A percentile compares a stretch with the other conserved stretches of the same genome.
Evolutionary conservation across 2,797 vertebrate species (phyloP).

Genomic region (Rhadinocentrus ornatus): DNA sequence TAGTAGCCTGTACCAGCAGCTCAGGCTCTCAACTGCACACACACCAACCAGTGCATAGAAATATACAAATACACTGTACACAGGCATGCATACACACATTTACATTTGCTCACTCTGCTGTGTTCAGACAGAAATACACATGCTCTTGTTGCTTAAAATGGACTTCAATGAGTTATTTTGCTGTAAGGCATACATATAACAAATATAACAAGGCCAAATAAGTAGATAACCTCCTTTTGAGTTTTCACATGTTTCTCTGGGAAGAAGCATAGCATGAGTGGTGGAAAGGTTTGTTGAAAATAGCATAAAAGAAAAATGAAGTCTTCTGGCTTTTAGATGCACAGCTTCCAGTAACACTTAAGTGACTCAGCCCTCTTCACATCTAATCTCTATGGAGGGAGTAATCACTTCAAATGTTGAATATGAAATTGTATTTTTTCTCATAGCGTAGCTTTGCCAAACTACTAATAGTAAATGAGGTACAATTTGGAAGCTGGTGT

Average conservation of each 20-base stretch:
- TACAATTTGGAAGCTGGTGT: slow-evolving; percentile 8
- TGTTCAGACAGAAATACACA: slow-evolving; percentile 23
- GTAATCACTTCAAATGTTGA: slow-evolving; percentile 49
- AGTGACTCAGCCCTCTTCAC: slow-evolving; percentile 55
- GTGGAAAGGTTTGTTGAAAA: slow-evolving; percentile 23
- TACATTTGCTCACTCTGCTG: slow-evolving; percentile 7
- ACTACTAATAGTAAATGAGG: slow-evolving; percentile 22
- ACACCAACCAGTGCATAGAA: background rate
- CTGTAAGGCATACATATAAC: slow-evolving; percentile 38
- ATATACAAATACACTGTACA: slow-evolving; percentile 9
- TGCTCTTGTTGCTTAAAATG: slow-evolving; percentile 30
- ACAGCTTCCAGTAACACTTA: slow-evolving; percentile 48
- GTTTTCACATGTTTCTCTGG: slow-evolving; percentile 23
- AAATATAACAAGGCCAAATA: slow-evolving; percentile 44
- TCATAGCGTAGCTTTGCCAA: slow-evolving; percentile 21
- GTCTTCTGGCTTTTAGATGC: slow-evolving; percentile 10
- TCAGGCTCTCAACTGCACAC: slow-evolving; percentile 30
- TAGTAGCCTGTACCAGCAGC: slow-evolving; percentile 47
- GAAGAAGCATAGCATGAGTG: background rate
- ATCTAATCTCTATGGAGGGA: slow-evolving; percentile 40
- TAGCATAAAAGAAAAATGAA: slow-evolving; percentile 2
- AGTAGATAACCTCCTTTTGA: slow-evolving; percentile 40
- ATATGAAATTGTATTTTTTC: slow-evolving; percentile 37
- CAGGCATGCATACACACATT: background rate
- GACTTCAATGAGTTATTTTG: slow-evolving; percentile 34